Evolutionary conservation across 1,140 invertebrate species (phyloP), one percentile per base, ranked within the genome.

Genomic region (Zaprionus vittiger): DNA sequence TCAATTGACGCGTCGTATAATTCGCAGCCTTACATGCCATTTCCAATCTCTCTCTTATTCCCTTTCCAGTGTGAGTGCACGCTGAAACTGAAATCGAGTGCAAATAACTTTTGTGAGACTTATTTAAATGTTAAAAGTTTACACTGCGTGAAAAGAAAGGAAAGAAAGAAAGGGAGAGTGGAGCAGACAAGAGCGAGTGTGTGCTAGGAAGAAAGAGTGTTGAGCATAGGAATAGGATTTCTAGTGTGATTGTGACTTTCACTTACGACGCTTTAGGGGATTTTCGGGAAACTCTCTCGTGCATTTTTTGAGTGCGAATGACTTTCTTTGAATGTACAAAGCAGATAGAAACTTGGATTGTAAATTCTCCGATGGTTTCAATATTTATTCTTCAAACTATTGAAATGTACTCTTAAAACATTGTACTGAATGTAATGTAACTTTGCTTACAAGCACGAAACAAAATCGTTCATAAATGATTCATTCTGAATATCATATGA

Each of bases 121-220:
- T 85, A 86, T 87, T 86, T 77, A 83, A 83, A 86, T 87, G 72
- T 66, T 59, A 47, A 82, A 86, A 86, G 24, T 87, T 86, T 49
- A 17, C 62, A 59, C 62, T 34, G 38, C 22, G 41, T 62, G 31
- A 31, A 9, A 31, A 49, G 15, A 34, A 34, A 14, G 15, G 15
- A 12, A n/a, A n/a, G 14, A 1, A 20, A 4, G 14, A 12, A 2
- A n/a, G 11, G 15, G 1, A 17, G 9, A 44, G 26, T n/a, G 11
- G 3, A 37, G 22, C 12, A 63, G 44, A 26, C 31, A 34, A 11
- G 31, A 11, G 11, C 9, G 31, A 31, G 31, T 31, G 31, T 31
- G 31, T 31, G 31, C 31, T 11, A 11, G 17, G 5, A 14, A 12
- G 24, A 61, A 11, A 12, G 57, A n/a, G 37, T 34, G 34, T 59